Conservation (phyloP, 2,113 vertebrate genomes). For the Lipotes vexillifer region DNA sequence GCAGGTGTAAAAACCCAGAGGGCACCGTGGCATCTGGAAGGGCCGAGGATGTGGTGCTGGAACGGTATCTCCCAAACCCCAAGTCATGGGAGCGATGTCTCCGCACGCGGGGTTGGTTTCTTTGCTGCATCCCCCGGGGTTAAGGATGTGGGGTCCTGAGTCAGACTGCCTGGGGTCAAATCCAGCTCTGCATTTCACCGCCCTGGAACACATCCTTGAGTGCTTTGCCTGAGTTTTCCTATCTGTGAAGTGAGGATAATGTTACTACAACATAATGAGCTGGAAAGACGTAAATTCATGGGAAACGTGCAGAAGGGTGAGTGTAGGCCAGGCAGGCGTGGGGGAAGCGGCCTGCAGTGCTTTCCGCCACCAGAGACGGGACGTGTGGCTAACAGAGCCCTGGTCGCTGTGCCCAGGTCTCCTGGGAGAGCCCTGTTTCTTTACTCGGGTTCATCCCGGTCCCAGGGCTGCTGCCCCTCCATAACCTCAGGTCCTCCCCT, state of each 20-base stretch:
- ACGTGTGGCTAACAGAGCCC: fast-evolving
- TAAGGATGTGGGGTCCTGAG: neutral
- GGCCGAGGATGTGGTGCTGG: fast-evolving
- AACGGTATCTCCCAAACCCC: neutral
- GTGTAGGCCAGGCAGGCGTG: neutral
- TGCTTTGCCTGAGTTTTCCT: neutral
- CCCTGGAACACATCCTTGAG: neutral
- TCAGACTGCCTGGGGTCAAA: neutral
- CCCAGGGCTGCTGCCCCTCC: neutral
- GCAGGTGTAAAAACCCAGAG: neutral
- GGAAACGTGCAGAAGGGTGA: no score
- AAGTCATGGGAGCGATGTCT: fast-evolving
- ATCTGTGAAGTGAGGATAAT: neutral
- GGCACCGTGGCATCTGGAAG: neutral
- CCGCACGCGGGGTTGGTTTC: fast-evolving
- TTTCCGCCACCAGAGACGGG: fast-evolving
- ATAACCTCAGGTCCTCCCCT: fast-evolving
- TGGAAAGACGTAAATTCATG: neutral
- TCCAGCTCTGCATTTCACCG: neutral
- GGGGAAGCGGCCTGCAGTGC: neutral
- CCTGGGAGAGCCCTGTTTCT: neutral
- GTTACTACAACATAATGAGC: neutral
- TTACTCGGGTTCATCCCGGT: neutral
- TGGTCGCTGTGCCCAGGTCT: neutral
- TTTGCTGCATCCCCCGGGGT: neutral